A percentile compares a stretch with the other conserved stretches of the same genome.
These are phyloP conservation scores for Hydroisotoma schaefferi DNA, from an alignment of 2,888 invertebrate genomes.

Conservation along the genomic window DNA sequence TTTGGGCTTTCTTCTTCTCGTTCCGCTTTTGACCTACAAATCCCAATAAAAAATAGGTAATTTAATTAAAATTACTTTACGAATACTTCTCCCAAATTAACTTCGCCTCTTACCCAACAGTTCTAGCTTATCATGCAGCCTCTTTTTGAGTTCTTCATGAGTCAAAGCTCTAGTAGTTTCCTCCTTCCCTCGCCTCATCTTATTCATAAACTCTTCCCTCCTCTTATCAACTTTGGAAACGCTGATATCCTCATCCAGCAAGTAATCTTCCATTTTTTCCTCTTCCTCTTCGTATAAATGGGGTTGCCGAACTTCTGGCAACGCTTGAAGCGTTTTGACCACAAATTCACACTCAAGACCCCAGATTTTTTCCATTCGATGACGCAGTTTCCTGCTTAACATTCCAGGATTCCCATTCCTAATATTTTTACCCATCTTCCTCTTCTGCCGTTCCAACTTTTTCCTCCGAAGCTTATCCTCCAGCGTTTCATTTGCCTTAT, in stretches of 20 bases:
- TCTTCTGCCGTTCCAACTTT: constrained; percentile 17
- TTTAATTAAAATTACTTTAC: no score
- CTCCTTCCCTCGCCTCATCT: constrained; percentile 12
- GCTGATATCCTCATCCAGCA: constrained; percentile 10
- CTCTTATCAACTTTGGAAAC: constrained; percentile 12
- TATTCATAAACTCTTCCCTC: constrained; percentile 17
- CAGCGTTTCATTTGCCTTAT: constrained; percentile 14
- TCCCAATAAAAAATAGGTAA: neutral
- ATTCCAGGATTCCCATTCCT: neutral
- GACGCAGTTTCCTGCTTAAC: constrained; percentile 9
- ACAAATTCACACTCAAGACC: constrained; percentile 22
- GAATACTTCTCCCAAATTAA: no score
- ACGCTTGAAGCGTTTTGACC: constrained; percentile 11
- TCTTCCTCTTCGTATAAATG: constrained; percentile 21
- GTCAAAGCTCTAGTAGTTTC: constrained; percentile 12
- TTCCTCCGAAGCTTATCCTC: constrained; percentile 23
- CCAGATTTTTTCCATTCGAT: constrained; percentile 20
- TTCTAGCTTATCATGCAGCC: constrained; percentile 36
- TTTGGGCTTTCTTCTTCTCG: constrained; percentile 26
- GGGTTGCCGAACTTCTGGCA: constrained; percentile 30
- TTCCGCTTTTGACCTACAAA: constrained; percentile 28
- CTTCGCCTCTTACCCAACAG: constrained; percentile 24
- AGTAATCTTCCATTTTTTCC: constrained; percentile 24
- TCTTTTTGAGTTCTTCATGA: constrained; percentile 36
- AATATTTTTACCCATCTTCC: neutral